Evolutionary conservation across 2,113 vertebrate species (phyloP), one percentile per base, ranked within the genome.

Genomic region (Aix galericulata): DNA sequence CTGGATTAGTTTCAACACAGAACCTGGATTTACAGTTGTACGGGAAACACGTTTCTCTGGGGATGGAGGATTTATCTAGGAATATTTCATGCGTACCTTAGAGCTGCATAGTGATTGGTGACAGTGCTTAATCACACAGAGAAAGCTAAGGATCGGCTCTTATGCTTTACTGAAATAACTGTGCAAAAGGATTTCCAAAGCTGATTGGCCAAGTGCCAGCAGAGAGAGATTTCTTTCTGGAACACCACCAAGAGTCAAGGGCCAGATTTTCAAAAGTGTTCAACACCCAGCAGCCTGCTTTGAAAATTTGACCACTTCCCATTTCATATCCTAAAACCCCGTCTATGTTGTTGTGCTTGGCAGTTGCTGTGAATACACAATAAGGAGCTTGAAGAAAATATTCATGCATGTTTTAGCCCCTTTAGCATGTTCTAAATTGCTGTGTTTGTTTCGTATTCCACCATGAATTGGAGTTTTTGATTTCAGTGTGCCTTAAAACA

Each of bases 1-100:
- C 89, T 95, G 93, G 82, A 92, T 97, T 98, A 95, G 75, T 96
- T 97, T 96, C 83, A 97, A 86, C 83, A 96, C 83, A 95, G 89
- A 76, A 74, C 94, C 78, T 86, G 93, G 88, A 95, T 96, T 96
- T 97, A 82, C 93, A 87, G 85, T 95, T 94, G 83, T 94, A 93
- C 92, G 93, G 94, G 94, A 95, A 96, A 94, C 86, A 71, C 66
- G 48, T 96, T 95, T 96, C 91, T 95, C 89, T 95, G 85, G 92
- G 96, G 85, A 94, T 93, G 76, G 93, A 77, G 91, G 60, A 89
- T 96, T 97, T 95, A 86, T 96, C 92, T 87, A 66, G 68, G 87
- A 95, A 74, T 82, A 93, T 93, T 94, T 96, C 75, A 85, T 73
- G 72, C 16, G 5, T 94, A 79, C 74, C 83, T 91, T 69, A 66